A percentile compares a stretch with the other conserved stretches of the same genome.
phyloP scores from a whole-genome alignment of 1,140 invertebrate species.

The Harlomillsia oculata region DNA sequence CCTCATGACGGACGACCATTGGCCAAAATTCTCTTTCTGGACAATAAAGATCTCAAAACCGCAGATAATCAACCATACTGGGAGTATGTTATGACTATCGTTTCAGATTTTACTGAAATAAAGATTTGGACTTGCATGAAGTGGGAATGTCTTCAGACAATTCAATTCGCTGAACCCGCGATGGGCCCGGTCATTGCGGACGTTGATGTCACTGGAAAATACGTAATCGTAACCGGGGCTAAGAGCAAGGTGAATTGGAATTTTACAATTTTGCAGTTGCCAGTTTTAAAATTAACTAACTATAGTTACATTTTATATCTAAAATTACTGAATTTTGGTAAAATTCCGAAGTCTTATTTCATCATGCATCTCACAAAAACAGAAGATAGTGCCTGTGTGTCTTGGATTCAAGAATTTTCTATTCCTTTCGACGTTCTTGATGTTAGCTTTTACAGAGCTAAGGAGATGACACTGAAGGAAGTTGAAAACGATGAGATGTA shows the following conservation, averaged over 20 bases:
- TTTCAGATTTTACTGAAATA: conserved; percentile 76
- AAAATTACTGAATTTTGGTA: neutral
- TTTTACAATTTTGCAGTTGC: neutral
- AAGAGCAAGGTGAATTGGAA: conserved; percentile 56
- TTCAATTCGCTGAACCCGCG: conserved; percentile 63
- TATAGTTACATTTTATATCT: neutral
- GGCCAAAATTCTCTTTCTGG: conserved; percentile 78
- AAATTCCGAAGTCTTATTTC: conserved; percentile 25
- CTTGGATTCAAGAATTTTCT: conserved; percentile 33
- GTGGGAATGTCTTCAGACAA: conserved; percentile 83
- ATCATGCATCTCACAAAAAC: conserved; percentile 31
- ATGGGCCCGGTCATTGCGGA: conserved; percentile 44
- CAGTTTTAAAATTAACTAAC: neutral
- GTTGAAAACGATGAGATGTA: too few species aligned
- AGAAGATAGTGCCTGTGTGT: conserved; percentile 29
- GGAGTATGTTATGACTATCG: conserved; percentile 86
- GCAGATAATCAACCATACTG: conserved; percentile 80
- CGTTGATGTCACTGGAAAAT: conserved; percentile 61
- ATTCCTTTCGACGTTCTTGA: conserved; percentile 29
- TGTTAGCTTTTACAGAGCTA: too few species aligned
- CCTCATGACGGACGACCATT: conserved; percentile 78
- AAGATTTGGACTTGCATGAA: conserved; percentile 90
- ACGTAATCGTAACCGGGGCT: conserved; percentile 75
- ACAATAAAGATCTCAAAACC: conserved; percentile 73
- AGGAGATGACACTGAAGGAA: too few species aligned